These are phyloP conservation scores for Chrysocyon brachyurus DNA, from an alignment of 2,797 vertebrate species.

Conservation along the genomic window DNA sequence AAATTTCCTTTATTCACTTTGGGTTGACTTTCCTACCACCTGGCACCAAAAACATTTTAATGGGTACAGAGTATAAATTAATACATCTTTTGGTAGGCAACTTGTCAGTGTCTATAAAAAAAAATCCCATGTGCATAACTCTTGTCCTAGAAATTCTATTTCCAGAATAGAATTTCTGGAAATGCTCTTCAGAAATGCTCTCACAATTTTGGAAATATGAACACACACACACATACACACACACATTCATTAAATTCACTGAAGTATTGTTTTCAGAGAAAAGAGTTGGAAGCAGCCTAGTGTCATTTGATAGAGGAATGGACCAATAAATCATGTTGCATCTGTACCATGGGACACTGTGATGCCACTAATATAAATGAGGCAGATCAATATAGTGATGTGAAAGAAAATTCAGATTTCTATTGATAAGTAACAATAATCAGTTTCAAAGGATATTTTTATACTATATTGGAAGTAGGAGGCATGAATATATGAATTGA, in stretches of 20 bases:
- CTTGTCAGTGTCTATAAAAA: background rate
- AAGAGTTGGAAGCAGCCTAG: slow-evolving; percentile 10
- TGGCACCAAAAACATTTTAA: background rate
- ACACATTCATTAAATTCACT: background rate
- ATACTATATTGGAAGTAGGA: background rate
- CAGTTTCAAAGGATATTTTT: background rate
- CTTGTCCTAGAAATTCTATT: background rate
- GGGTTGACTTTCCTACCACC: background rate
- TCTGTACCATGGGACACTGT: background rate
- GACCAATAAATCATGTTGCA: background rate
- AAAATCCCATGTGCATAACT: background rate
- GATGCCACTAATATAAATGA: background rate
- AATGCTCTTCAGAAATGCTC: background rate
- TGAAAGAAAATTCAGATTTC: background rate
- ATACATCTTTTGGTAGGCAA: background rate
- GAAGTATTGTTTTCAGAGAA: background rate
- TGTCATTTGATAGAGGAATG: background rate
- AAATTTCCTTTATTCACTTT: background rate
- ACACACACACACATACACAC: background rate
- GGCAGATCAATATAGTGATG: background rate
- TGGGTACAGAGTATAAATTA: background rate
- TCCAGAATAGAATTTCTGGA: no score
- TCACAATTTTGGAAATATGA: background rate
- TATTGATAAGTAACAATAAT: background rate
- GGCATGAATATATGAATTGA: background rate